Percentiles rank a stretch among this genome's conserved stretches.
phyloP scores from a whole-genome alignment of 2,797 vertebrate species.

The Neopelma chrysocephalum region DNA sequence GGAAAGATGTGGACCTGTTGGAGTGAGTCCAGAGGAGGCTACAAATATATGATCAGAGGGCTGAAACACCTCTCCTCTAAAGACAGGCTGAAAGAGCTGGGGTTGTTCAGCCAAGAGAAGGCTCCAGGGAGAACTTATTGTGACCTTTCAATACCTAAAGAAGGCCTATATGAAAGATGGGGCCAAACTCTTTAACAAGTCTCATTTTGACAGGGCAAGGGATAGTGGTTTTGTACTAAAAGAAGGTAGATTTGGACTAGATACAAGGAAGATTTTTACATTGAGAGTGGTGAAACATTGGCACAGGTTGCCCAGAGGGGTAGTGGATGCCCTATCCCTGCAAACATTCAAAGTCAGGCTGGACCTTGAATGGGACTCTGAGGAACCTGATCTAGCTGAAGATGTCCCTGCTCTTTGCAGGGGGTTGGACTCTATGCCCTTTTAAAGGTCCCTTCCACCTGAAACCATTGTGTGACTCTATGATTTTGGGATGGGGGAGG shows the following conservation, averaged over 20 bases:
- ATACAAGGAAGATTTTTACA: background rate
- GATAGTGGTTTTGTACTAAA: background rate
- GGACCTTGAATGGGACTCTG: background rate
- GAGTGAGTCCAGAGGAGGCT: background rate
- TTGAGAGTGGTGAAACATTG: background rate
- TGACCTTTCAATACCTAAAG: background rate
- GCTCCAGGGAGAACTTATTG: rapidly evolving
- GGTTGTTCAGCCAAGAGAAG: background rate
- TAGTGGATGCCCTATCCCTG: background rate
- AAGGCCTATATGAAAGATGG: background rate
- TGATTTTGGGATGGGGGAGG: background rate
- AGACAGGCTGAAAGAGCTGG: background rate
- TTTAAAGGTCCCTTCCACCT: background rate
- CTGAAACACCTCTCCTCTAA: background rate
- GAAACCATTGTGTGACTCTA: background rate
- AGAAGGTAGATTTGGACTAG: background rate
- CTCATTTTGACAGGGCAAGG: background rate
- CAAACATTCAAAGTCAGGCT: background rate
- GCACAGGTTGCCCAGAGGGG: background rate
- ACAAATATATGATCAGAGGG: background rate
- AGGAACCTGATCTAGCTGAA: background rate
- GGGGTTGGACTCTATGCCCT: background rate
- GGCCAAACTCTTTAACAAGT: background rate
- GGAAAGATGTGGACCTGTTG: background rate
- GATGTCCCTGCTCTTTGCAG: background rate